Conservation (phyloP, 2,113 vertebrate species). For the Nesospiza acunhae region DNA sequence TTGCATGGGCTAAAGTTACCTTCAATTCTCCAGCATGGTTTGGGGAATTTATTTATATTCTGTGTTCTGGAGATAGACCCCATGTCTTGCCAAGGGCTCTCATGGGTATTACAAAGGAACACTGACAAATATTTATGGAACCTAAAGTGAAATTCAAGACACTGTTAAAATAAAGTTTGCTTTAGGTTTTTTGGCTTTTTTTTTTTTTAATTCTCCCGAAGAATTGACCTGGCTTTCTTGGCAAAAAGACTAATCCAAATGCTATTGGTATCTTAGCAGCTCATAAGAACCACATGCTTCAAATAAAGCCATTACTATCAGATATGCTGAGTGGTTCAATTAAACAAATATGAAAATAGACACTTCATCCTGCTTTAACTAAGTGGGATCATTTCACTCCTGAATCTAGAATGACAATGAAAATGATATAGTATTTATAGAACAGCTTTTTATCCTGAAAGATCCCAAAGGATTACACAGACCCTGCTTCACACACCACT, state of each 20-base stretch:
- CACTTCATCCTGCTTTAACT: slow-evolving; percentile 62
- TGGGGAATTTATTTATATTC: slow-evolving; percentile 68
- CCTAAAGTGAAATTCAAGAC: slow-evolving; percentile 73
- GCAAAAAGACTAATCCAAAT: slow-evolving; percentile 61
- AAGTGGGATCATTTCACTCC: slow-evolving; percentile 41
- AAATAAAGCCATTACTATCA: slow-evolving; percentile 59
- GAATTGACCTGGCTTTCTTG: slow-evolving; percentile 65
- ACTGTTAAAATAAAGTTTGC: slow-evolving; percentile 76
- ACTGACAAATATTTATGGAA: slow-evolving; percentile 77
- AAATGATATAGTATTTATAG: slow-evolving; percentile 34
- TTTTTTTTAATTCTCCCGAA: slow-evolving; percentile 30
- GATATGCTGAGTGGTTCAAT: slow-evolving; percentile 55
- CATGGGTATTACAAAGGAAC: slow-evolving; percentile 60
- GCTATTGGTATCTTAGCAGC: slow-evolving; percentile 70
- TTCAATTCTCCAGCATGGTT: slow-evolving; percentile 13
- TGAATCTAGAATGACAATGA: slow-evolving; percentile 50
- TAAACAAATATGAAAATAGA: slow-evolving; percentile 72
- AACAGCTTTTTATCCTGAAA: slow-evolving; percentile 48
- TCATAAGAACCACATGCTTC: slow-evolving; percentile 68
- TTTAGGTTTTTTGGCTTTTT: slow-evolving; percentile 18
- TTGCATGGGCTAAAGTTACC: slow-evolving; percentile 36
- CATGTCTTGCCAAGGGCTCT: slow-evolving; percentile 59
- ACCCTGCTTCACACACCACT: background rate
- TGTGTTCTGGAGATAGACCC: slow-evolving; percentile 52
- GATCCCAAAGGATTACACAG: background rate